Conservation (phyloP, 1,140 invertebrate species). For the Copidosoma floridanum region DNA sequence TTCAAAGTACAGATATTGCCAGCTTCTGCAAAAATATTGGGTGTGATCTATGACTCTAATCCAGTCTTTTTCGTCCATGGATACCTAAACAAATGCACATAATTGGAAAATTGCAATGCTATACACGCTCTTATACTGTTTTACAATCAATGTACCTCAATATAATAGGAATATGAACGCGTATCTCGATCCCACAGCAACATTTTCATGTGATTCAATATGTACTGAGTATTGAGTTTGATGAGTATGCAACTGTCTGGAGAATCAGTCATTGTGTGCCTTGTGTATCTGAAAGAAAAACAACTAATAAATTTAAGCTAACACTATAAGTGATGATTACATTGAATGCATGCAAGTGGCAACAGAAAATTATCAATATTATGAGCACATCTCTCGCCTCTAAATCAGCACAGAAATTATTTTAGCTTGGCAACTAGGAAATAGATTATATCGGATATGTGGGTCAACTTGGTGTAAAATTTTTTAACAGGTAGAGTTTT, state of each 20-base stretch:
- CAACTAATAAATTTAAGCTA: neutral
- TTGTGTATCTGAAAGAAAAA: conserved; percentile 69
- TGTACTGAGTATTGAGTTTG: conserved; percentile 81
- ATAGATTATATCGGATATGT: too few relatives aligned
- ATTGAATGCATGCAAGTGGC: too few relatives aligned
- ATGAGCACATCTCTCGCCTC: too few relatives aligned
- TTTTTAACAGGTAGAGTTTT: too few relatives aligned
- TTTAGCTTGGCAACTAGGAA: too few relatives aligned
- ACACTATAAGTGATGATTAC: too few relatives aligned
- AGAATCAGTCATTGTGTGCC: conserved; percentile 86
- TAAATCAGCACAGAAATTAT: too few relatives aligned
- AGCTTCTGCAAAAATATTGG: conserved; percentile 88
- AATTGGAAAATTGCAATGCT: neutral
- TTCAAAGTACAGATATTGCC: conserved; percentile 94
- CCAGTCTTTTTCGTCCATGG: conserved; percentile 95
- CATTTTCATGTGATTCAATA: conserved; percentile 91
- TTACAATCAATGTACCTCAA: conserved; percentile 64
- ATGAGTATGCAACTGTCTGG: conserved; percentile 82
- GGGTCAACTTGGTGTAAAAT: too few relatives aligned
- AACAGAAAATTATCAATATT: too few relatives aligned
- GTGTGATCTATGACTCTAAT: conserved; percentile 88
- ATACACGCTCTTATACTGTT: too few relatives aligned
- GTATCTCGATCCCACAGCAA: conserved; percentile 92
- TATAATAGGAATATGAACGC: conserved; percentile 93
- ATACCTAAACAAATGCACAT: conserved; percentile 60